Conservation (phyloP, 2,113 vertebrate genomes). For the Variabilichromis moorii region DNA sequence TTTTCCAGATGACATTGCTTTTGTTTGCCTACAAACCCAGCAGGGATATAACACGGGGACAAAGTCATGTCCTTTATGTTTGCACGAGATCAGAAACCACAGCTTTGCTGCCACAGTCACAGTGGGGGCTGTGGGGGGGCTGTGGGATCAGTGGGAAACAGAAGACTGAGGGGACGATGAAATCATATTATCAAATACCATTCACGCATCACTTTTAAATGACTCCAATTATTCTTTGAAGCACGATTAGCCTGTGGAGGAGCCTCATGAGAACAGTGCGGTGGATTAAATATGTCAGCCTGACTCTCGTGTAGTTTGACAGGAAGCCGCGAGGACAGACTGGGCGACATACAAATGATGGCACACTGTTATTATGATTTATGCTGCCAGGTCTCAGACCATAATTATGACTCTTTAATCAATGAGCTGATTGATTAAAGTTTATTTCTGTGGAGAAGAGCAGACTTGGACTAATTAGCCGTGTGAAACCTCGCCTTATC, state of each 20-base stretch:
- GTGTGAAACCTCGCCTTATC: slow-evolving; percentile 4
- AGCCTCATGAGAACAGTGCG: slow-evolving; percentile 16
- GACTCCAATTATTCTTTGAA: slow-evolving; percentile 60
- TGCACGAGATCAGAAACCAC: not conserved
- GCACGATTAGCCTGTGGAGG: slow-evolving; percentile 38
- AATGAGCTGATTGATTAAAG: not conserved
- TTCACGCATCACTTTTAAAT: slow-evolving; percentile 51
- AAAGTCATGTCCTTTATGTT: not conserved
- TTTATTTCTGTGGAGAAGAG: slow-evolving; percentile 1
- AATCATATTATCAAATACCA: slow-evolving; percentile 36
- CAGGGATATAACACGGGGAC: not conserved
- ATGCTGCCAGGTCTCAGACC: not conserved
- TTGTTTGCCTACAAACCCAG: not conserved
- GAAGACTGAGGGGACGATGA: slow-evolving; percentile 5
- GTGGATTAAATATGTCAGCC: slow-evolving; percentile 48
- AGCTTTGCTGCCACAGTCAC: slow-evolving; percentile 6
- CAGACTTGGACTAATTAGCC: slow-evolving; percentile 2
- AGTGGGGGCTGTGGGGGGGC: not conserved
- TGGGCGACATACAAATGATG: not conserved
- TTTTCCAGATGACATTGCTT: not conserved
- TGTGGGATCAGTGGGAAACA: slow-evolving; percentile 6
- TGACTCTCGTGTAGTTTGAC: slow-evolving; percentile 30
- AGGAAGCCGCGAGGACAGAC: not conserved
- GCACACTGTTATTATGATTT: not conserved
- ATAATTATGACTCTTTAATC: not conserved